Base-by-base conservation (phyloP, 1,140 invertebrate species). In the Goniozus legneri region DNA sequence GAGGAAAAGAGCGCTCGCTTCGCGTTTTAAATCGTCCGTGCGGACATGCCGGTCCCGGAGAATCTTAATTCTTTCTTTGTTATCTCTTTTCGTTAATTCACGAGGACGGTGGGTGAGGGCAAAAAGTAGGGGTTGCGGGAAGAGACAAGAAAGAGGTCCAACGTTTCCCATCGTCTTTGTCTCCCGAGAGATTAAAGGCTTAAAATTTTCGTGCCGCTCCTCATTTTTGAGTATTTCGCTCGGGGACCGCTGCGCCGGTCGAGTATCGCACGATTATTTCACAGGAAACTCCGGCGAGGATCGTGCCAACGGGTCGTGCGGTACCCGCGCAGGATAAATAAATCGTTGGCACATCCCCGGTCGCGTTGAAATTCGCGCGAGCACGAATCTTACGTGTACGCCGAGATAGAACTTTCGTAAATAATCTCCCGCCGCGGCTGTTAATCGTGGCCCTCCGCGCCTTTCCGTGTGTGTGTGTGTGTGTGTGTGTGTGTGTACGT, bases 41-140 rank as follows among this genome's bases (percentile, higher is more conserved):
- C 47, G 42, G 44, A 36, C 27, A 19, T 37, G 49, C 47, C 22
- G 44, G 49, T 57, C 52, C 58, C 48, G 50, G 44, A 38, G 55
- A 64, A 64, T 69, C 67, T 71, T 72, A 72, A 72, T 71, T 72
- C 63, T 67, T 61, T 61, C 67, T 64, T 62, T 69, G 65, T 70
- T 71, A 72, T 72, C 68, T 71, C 60, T 57, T 62, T 58, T 48
- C 51, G 65, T 58, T 64, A 64, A 69, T 69, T 71, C 64, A 65
- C 50, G 47, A 43, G 18, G 52, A 52, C 49, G 43, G 32, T 45
- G 37, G 39, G 27, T 21, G 31, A 34, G 14, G 24, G 30, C 39
- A 27, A 52, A 47, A 57, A 33, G 40, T 36, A 30, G 45, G 34
- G 27, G 15, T 38, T 3, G 32, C 13, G 8, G 10, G 24, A 16